These are phyloP conservation scores for Numenius phaeopus DNA, from an alignment of 2,797 vertebrate genomes.

Conservation along the genomic window DNA sequence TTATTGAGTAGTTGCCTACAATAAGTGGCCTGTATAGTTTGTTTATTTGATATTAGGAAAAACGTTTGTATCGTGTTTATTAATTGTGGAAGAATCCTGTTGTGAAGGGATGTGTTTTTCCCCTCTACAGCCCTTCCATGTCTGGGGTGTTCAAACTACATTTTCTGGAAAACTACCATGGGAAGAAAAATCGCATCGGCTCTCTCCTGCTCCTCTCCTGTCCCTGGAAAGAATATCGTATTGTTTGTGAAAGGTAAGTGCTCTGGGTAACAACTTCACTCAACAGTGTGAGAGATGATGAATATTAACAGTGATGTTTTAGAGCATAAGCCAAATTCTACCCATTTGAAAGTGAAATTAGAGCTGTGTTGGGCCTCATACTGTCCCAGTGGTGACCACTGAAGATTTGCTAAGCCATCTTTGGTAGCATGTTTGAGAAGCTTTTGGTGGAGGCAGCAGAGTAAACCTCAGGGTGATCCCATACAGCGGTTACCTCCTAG, in stretches of 20 bases:
- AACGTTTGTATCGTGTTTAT: background rate
- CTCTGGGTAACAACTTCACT: background rate
- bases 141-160: background rate
- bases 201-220: background rate
- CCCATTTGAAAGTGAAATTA: background rate
- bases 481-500: background rate
- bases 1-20: background rate
- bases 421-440: background rate
- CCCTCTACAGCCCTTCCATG: background rate
- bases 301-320: background rate
- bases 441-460: background rate
- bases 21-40: background rate
- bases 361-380: background rate
- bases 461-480: background rate
- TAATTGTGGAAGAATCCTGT: background rate
- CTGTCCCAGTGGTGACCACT: background rate
- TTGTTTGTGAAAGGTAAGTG: background rate
- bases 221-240: background rate
- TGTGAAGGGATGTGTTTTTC: constrained; percentile 30
- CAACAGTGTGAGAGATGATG: background rate
- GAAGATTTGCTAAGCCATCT: background rate
- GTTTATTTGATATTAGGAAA: background rate
- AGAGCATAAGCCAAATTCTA: background rate
- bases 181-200: background rate
- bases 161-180: background rate